Evolutionary conservation across 2,888 invertebrate genomes (phyloP).

Genomic region (Onthophagus sagittarius): DNA sequence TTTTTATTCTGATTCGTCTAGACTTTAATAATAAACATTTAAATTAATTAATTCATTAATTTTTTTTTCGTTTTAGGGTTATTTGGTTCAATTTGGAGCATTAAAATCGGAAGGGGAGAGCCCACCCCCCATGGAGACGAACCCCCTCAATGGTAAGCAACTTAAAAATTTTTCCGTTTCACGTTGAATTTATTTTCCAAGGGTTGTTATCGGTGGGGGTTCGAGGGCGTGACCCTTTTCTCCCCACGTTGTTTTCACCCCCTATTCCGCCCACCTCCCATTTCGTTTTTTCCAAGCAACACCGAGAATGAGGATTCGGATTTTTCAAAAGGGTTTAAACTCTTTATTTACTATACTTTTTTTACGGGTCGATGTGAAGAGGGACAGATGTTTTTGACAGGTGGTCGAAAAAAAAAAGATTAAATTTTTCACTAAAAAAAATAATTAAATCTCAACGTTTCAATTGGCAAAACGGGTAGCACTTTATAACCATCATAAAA

Average conservation of each 20-base stretch:
- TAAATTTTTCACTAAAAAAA: too few relatives aligned
- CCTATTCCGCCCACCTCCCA: neutral
- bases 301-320: neutral
- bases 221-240: neutral
- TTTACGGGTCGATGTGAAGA: neutral
- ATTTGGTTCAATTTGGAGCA: slow-evolving; percentile 49
- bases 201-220: neutral
- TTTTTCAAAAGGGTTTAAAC: neutral
- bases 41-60: neutral
- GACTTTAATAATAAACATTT: neutral
- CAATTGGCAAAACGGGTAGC: too few relatives aligned
- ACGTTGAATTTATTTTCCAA: too few relatives aligned
- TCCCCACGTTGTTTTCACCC: neutral
- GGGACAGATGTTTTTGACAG: neutral
- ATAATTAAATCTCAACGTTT: too few relatives aligned
- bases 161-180: too few relatives aligned
- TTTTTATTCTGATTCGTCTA: neutral
- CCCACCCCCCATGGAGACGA: slow-evolving; percentile 45
- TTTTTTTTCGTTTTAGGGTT: slow-evolving; percentile 45
- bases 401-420: neutral
- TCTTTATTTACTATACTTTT: neutral
- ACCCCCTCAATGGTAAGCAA: slow-evolving; percentile 46
- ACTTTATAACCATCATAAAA: too few relatives aligned
- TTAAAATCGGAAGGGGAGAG: slow-evolving; percentile 46
- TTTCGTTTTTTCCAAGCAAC: neutral